Conservation (phyloP, 2,888 invertebrate species). For the Pseudeuparius sepicola region DNA sequence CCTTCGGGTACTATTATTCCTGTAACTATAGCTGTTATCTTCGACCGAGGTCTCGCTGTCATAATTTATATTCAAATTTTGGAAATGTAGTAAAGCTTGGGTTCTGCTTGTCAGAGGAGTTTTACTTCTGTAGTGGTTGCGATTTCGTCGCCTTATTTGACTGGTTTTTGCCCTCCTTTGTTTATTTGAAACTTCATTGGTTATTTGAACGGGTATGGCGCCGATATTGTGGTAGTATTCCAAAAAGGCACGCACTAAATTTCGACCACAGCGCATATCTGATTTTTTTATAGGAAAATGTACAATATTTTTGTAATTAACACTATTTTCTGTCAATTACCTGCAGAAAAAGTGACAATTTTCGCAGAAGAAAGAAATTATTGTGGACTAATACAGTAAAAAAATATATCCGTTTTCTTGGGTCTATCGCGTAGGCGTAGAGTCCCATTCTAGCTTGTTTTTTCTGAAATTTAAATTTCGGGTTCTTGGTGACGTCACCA, state of each 20-base stretch:
- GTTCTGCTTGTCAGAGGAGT: constrained; percentile 42
- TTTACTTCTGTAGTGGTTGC: constrained; percentile 35
- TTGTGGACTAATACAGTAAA: too few relatives aligned
- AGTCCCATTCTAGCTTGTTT: too few relatives aligned
- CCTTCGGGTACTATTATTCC: constrained; percentile 29
- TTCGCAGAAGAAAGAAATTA: too few relatives aligned
- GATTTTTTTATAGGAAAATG: constrained; percentile 6
- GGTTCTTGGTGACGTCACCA: too few relatives aligned
- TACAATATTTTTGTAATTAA: background rate
- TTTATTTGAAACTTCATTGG: constrained; percentile 36
- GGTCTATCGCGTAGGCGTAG: too few relatives aligned
- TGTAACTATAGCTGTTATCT: constrained; percentile 32
- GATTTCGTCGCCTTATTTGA: constrained; percentile 29
- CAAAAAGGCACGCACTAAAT: constrained; percentile 62
- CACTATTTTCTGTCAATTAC: too few relatives aligned
- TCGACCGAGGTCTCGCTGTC: constrained; percentile 45
- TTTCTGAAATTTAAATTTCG: too few relatives aligned
- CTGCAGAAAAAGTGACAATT: too few relatives aligned
- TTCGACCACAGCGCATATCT: constrained; percentile 72
- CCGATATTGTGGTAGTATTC: constrained; percentile 74
- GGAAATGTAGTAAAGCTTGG: constrained; percentile 44
- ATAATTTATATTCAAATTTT: constrained; percentile 45
- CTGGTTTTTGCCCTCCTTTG: constrained; percentile 24
- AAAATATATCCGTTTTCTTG: too few relatives aligned
- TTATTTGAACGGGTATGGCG: constrained; percentile 46